phyloP scores from a whole-genome alignment of 1,140 invertebrate species.

The Babylonia areolata region DNA sequence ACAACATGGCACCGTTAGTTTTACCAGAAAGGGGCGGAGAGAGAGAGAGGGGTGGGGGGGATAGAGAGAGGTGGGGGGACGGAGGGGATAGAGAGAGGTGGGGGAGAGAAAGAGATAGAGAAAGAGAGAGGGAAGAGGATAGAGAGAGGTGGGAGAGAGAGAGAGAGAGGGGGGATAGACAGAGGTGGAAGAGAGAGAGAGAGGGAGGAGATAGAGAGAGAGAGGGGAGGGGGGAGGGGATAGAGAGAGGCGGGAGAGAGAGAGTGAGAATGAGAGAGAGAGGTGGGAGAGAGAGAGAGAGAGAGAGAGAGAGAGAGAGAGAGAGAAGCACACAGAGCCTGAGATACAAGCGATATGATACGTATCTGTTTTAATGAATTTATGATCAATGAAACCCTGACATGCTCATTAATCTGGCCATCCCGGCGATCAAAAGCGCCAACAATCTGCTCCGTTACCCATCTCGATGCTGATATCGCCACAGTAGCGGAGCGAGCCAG shows the following conservation, averaged over 20 bases:
- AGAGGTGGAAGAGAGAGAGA: not conserved
- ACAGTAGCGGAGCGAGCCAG: not conserved
- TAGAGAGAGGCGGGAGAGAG: not conserved
- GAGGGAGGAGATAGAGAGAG: not conserved
- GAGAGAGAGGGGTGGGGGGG: no score
- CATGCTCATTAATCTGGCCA: not conserved
- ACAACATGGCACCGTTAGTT: no score
- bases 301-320: constrained; percentile 21
- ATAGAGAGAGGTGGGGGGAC: no score
- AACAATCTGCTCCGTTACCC: not conserved
- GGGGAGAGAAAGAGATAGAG: constrained; percentile 10
- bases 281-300: constrained; percentile 9
- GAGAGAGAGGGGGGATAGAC: no score
- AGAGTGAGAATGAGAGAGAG: no score
- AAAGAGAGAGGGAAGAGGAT: not conserved
- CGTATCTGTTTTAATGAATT: constrained; percentile 5
- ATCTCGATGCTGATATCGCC: constrained; percentile 1
- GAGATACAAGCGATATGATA: constrained; percentile 9
- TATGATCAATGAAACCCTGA: not conserved
- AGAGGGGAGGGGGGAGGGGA: not conserved
- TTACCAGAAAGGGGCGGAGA: no score
- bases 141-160: constrained; percentile 15
- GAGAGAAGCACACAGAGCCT: no score
- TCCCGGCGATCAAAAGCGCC: not conserved
- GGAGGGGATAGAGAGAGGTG: no score